Percentiles rank a stretch among this genome's conserved stretches.
Evolutionary conservation across 2,113 vertebrate species (phyloP).

Genomic region (Arizona elegans): DNA sequence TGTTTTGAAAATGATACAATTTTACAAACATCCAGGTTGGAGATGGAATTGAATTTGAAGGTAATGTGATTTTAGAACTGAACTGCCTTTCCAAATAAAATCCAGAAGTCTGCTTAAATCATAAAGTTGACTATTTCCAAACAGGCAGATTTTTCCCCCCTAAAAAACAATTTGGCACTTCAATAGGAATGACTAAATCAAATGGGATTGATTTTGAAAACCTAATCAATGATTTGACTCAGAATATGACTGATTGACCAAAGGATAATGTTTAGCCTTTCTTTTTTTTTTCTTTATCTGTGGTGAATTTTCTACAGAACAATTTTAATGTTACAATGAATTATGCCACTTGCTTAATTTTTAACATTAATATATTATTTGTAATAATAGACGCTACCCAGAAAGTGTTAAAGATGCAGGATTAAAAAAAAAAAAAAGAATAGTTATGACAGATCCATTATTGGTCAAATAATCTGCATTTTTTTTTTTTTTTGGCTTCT

Average conservation of each 20-base stretch:
- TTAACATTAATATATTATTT: not conserved
- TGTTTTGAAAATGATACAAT: not conserved
- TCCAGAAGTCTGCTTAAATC: not conserved
- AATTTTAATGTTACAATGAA: not conserved
- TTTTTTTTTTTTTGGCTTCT: not conserved
- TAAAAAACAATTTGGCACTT: not conserved
- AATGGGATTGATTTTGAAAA: not conserved
- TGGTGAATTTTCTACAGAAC: not conserved
- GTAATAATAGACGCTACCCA: not conserved
- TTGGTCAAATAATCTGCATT: not conserved
- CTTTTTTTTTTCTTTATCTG: not conserved
- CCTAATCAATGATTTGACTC: not conserved
- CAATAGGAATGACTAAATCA: not conserved
- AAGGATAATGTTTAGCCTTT: not conserved
- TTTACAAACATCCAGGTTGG: not conserved
- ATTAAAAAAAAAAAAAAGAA: not conserved
- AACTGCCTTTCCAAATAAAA: not conserved
- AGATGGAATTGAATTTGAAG: not conserved
- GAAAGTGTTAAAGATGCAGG: not conserved
- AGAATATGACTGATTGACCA: not conserved
- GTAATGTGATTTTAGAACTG: not conserved
- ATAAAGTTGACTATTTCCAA: not conserved
- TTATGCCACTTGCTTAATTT: not conserved
- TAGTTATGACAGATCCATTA: not conserved
- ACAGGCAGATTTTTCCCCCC: not conserved